These are phyloP conservation scores for Calephelis virginiensis DNA, from an alignment of 1,140 invertebrate genomes.

Conservation along the genomic window DNA sequence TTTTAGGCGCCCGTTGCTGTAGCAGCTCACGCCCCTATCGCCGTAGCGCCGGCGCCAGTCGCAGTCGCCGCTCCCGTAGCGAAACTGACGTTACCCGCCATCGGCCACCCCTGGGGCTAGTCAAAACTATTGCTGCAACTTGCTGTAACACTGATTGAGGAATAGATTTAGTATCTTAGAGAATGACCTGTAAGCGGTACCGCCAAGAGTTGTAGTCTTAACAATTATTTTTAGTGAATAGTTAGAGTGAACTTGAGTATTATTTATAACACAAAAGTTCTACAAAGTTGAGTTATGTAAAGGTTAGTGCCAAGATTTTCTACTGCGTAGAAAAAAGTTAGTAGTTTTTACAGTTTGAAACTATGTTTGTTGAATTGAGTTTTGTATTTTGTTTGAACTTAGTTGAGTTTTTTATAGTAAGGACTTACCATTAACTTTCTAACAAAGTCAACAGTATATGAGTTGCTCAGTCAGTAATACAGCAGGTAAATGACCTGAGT, in stretches of 20 bases:
- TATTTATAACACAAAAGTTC: neutral
- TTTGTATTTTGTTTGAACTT: constrained; percentile 18
- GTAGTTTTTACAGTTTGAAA: constrained; percentile 1
- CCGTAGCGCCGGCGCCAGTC: constrained; percentile 36
- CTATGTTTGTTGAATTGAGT: neutral
- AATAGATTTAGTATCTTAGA: constrained; percentile 21
- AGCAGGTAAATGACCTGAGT: constrained; percentile 46
- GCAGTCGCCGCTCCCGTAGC: constrained; percentile 69
- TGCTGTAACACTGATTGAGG: constrained; percentile 46
- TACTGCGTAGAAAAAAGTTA: constrained; percentile 10
- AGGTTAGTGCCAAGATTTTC: constrained; percentile 6
- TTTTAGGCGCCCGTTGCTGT: constrained; percentile 49
- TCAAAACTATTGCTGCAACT: constrained; percentile 27
- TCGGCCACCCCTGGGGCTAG: constrained; percentile 66
- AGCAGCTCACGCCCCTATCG: constrained; percentile 31
- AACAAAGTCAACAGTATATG: neutral
- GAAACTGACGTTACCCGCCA: constrained; percentile 44
- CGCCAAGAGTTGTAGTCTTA: neutral
- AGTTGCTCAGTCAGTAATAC: constrained; percentile 46
- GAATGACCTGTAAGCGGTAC: neutral
- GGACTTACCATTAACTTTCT: neutral
- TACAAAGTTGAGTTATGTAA: neutral
- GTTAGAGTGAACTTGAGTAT: neutral
- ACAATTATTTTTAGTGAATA: constrained; percentile 5
- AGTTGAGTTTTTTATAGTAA: constrained; percentile 20